A percentile compares a stretch with the other conserved stretches of the same genome.
Evolutionary conservation across 2,113 vertebrate species (phyloP).

Genomic region (Tringa solitaria): DNA sequence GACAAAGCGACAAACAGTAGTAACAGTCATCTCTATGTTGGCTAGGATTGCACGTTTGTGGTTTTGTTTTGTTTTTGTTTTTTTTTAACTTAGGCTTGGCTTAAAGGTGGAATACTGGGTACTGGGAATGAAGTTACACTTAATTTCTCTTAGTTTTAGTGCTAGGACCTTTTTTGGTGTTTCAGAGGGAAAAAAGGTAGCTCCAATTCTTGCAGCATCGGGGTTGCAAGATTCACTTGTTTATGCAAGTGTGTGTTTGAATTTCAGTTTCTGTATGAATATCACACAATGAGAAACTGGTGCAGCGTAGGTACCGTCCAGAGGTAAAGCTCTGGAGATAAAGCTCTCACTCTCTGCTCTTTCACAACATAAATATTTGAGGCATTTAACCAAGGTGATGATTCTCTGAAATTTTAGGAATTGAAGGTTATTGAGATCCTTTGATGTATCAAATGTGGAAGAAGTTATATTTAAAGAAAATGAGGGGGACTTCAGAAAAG

Average conservation of each 20-base stretch:
- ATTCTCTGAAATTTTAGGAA: slow-evolving; percentile 10
- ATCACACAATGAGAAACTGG: neutral
- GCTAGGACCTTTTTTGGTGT: slow-evolving; percentile 14
- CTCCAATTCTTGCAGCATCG: slow-evolving; percentile 15
- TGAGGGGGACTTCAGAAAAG: neutral
- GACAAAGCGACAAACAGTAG: neutral
- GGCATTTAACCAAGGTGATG: neutral
- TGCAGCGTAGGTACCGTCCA: neutral
- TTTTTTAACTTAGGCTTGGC: slow-evolving; percentile 19
- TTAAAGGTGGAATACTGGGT: neutral
- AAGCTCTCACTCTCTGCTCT: neutral
- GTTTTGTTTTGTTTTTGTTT: neutral
- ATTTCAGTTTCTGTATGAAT: neutral
- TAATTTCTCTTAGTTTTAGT: slow-evolving; percentile 36
- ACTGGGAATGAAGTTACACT: neutral
- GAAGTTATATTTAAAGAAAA: neutral
- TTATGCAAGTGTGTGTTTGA: neutral
- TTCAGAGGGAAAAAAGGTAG: neutral
- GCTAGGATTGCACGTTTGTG: neutral
- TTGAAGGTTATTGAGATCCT: neutral
- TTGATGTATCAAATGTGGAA: neutral
- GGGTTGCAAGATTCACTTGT: slow-evolving; percentile 4
- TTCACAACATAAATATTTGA: neutral
- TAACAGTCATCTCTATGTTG: neutral
- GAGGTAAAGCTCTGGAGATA: neutral